Percentiles rank a stretch among this genome's conserved stretches.
Conservation (phyloP, 2,797 vertebrate species). For the Acanthiza pusilla region DNA sequence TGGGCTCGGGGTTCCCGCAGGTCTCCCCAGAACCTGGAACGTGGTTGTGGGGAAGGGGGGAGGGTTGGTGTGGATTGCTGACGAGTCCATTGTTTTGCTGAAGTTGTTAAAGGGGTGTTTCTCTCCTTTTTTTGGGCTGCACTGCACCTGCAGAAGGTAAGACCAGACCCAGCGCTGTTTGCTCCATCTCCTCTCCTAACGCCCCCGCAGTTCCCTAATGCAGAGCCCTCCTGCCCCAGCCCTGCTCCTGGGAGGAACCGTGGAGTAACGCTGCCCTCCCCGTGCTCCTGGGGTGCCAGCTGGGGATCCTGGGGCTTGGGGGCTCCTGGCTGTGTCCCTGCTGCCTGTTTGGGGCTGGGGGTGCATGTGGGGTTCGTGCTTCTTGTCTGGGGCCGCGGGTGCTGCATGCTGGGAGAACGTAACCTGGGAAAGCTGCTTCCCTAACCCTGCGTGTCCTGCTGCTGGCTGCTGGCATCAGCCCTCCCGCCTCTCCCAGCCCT, state of each 20-base stretch:
- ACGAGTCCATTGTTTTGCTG: constrained; percentile 24
- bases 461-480: not conserved
- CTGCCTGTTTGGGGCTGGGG: not conserved
- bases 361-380: not conserved
- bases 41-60: not conserved
- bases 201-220: not conserved
- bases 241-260: not conserved
- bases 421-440: not conserved
- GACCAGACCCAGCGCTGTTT: constrained; percentile 66
- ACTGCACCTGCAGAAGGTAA: constrained; percentile 78
- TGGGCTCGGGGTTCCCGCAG: not conserved
- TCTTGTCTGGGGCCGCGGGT: not conserved
- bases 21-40: rapidly evolving
- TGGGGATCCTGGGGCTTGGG: not conserved
- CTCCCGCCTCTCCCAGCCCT: not conserved
- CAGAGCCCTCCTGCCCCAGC: not conserved
- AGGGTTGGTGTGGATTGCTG: not conserved
- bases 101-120: constrained; percentile 71
- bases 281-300: not conserved
- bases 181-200: constrained; percentile 28
- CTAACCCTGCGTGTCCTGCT: not conserved
- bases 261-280: not conserved
- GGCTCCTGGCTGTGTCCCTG: not conserved
- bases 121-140: constrained; percentile 70
- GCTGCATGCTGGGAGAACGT: not conserved